phyloP scores from a whole-genome alignment of 2,888 invertebrate species.

The Pomacea canaliculata region DNA sequence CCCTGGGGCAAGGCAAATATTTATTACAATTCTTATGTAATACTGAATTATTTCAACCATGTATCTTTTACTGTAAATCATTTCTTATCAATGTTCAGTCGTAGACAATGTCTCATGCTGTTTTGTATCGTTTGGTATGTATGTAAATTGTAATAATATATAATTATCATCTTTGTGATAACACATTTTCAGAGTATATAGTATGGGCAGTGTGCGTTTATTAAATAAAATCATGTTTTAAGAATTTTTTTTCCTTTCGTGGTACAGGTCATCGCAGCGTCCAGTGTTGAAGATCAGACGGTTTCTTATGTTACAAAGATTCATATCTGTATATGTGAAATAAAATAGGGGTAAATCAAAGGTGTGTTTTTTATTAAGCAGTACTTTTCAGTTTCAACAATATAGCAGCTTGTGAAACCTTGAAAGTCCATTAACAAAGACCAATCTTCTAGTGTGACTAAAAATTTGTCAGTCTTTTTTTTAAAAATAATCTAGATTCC shows the following conservation, averaged over 20 bases:
- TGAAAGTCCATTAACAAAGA: background rate
- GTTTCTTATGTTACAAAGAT: conserved; percentile 26
- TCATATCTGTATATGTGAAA: conserved; percentile 32
- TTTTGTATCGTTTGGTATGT: conserved; percentile 4
- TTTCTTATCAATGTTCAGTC: background rate
- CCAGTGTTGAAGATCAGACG: conserved; percentile 17
- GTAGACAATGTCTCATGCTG: background rate
- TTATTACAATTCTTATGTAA: conserved; percentile 1
- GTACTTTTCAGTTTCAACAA: too few relatives aligned
- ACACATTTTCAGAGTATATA: conserved; percentile 11
- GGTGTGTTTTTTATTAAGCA: background rate
- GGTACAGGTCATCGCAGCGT: conserved; percentile 19
- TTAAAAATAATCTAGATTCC: too few relatives aligned
- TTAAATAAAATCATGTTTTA: conserved; percentile 3
- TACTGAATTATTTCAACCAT: background rate
- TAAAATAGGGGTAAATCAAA: conserved; percentile 26
- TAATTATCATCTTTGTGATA: conserved; percentile 6
- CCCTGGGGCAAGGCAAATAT: too few relatives aligned
- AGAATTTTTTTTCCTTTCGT: conserved; percentile 9
- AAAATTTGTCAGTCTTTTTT: too few relatives aligned
- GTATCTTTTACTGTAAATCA: background rate
- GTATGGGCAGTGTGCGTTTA: conserved; percentile 21
- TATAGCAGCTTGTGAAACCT: too few relatives aligned
- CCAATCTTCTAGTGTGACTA: too few relatives aligned
- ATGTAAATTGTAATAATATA: conserved; percentile 2